A percentile compares a stretch with the other conserved stretches of the same genome.
phyloP scores from a whole-genome alignment of 2,888 invertebrate species.

The Slavum lentiscoides region DNA sequence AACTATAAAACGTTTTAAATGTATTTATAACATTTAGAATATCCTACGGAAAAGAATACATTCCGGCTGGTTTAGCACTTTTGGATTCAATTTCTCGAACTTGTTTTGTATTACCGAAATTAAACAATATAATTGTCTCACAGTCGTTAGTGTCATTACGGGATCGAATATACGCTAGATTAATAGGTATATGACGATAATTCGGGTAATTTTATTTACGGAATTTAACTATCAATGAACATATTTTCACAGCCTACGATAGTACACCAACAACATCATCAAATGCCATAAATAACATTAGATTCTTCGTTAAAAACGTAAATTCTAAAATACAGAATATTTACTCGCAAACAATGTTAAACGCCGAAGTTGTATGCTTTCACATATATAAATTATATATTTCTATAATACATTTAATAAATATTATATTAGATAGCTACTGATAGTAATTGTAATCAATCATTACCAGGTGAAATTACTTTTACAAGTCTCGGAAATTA shows the following conservation, averaged over 20 bases:
- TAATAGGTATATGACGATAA: constrained; percentile 25
- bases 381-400: background rate
- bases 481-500: constrained; percentile 37
- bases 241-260: constrained; percentile 6
- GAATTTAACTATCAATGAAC: background rate
- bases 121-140: constrained; percentile 20
- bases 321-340: constrained; percentile 24
- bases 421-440: too few species aligned
- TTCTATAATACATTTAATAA: background rate
- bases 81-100: constrained; percentile 40
- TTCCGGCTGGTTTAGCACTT: constrained; percentile 30
- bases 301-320: constrained; percentile 17
- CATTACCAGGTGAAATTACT: constrained; percentile 23
- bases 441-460: background rate
- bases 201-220: background rate
- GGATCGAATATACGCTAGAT: constrained; percentile 23
- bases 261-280: constrained; percentile 6
- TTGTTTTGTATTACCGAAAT: constrained; percentile 17
- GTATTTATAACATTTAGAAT: constrained; percentile 14
- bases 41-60: constrained; percentile 35
- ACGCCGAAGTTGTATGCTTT: constrained; percentile 24
- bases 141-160: constrained; percentile 32
- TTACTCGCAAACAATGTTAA: constrained; percentile 21
- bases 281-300: constrained; percentile 16
- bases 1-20: background rate